Percentiles rank a stretch among this genome's conserved stretches.
Conservation (phyloP, 1,140 invertebrate genomes). For the Drosophila fuyamai region DNA sequence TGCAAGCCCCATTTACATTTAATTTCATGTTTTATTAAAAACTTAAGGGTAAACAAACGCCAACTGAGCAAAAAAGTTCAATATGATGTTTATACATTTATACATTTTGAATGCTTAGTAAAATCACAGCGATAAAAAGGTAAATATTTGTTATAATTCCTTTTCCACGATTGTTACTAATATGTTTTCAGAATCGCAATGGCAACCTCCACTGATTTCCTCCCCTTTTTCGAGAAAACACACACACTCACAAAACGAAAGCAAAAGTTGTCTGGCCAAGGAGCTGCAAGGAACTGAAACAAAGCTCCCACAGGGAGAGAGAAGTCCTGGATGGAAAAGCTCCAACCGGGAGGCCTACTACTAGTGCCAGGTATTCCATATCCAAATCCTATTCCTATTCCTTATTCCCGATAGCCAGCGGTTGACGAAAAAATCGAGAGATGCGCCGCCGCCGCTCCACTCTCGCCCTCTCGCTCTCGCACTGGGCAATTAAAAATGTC, state of each 20-base stretch:
- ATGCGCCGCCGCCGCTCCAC: conserved; percentile 24
- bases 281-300: conserved; percentile 73
- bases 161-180: not conserved
- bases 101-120: not conserved
- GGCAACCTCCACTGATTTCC: not conserved
- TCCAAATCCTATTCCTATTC: too few relatives aligned
- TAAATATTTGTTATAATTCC: conserved; percentile 10
- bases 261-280: conserved; percentile 74
- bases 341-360: not conserved
- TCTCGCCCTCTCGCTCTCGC: conserved; percentile 27
- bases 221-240: conserved; percentile 6
- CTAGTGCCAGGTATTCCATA: not conserved
- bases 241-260: conserved; percentile 62
- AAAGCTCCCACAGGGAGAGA: conserved; percentile 62
- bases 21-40: too few relatives aligned
- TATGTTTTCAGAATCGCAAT: conserved; percentile 1
- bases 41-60: not conserved
- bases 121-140: not conserved
- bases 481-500: conserved; percentile 73
- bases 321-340: conserved; percentile 51
- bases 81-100: not conserved
- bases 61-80: not conserved
- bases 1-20: too few relatives aligned
- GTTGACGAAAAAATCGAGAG: conserved; percentile 1
- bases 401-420: conserved; percentile 2